Conservation (phyloP, 2,797 vertebrate species). For the Darevskia nairensis region DNA sequence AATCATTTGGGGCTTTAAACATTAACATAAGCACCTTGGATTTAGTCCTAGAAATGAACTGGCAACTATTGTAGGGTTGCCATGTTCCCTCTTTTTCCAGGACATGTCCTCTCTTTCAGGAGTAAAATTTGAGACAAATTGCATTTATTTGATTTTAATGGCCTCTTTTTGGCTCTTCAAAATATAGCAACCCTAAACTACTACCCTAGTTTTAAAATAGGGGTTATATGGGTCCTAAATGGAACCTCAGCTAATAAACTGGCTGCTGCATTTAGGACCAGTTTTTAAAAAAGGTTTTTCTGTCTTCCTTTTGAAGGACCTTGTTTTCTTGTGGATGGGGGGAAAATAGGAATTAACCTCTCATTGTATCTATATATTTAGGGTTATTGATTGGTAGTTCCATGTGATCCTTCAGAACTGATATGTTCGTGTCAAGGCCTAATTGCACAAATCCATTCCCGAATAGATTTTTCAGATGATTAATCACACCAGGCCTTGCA, state of each 20-base stretch:
- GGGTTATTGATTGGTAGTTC: neutral
- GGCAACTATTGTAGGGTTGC: too few relatives aligned
- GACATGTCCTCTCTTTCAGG: too few relatives aligned
- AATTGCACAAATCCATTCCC: slow-evolving; percentile 29
- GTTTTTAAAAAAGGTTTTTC: neutral
- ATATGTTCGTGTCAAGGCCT: slow-evolving; percentile 36
- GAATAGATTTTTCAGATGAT: slow-evolving; percentile 26
- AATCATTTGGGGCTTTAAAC: too few relatives aligned
- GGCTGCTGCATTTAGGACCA: neutral
- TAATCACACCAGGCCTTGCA: slow-evolving; percentile 26
- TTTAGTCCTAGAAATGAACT: too few relatives aligned
- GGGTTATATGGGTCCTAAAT: neutral
- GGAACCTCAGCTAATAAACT: neutral
- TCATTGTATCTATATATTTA: neutral
- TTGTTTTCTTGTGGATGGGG: neutral
- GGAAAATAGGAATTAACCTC: neutral
- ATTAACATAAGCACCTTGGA: too few relatives aligned
- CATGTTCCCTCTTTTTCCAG: too few relatives aligned
- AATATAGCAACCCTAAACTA: neutral
- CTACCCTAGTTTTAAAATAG: too few relatives aligned
- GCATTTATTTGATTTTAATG: neutral
- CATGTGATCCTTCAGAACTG: slow-evolving; percentile 24
- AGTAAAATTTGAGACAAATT: neutral
- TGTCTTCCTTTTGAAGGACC: neutral
- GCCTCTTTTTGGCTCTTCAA: too few relatives aligned